Evolutionary conservation across 2,888 invertebrate species (phyloP).

Genomic region (Cerastoderma edule): DNA sequence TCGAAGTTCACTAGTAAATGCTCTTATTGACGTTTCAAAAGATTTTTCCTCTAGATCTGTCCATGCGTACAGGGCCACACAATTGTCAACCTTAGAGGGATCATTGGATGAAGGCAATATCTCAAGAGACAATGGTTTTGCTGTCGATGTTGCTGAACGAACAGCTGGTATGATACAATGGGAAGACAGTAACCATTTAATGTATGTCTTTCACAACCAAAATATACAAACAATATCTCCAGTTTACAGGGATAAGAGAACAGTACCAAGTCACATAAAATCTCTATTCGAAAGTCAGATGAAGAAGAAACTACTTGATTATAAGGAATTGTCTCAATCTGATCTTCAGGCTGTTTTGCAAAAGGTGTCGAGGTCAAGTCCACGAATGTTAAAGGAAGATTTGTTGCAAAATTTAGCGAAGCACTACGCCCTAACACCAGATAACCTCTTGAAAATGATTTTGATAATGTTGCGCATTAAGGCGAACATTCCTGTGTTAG

Average conservation of each 20-base stretch:
- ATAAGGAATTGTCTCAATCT: conserved; percentile 29
- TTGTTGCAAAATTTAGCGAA: conserved; percentile 34
- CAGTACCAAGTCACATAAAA: conserved; percentile 55
- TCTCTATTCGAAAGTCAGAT: conserved; percentile 66
- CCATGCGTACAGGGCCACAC: conserved; percentile 34
- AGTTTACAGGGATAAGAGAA: conserved; percentile 52
- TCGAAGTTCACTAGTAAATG: conserved; percentile 40
- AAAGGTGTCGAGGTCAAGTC: conserved; percentile 49
- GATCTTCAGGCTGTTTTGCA: conserved; percentile 51
- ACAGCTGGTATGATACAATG: conserved; percentile 68
- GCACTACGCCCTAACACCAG: conserved; percentile 68
- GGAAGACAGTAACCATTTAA: conserved; percentile 68
- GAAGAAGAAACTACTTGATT: conserved; percentile 53
- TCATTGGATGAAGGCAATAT: no score
- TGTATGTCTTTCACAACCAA: conserved; percentile 65
- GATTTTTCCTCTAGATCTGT: conserved; percentile 54
- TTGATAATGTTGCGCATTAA: conserved; percentile 64
- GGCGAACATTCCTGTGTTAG: conserved; percentile 65
- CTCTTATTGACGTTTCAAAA: conserved; percentile 42
- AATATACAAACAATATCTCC: conserved; percentile 65
- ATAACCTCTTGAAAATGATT: conserved; percentile 72
- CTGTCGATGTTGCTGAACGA: conserved; percentile 37
- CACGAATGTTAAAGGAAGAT: conserved; percentile 17
- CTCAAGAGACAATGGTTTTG: conserved; percentile 8
- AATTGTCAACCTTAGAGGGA: conserved; percentile 34